Base-by-base conservation (phyloP, 2,797 vertebrate species). In the Platyrinchus mystaceus region DNA sequence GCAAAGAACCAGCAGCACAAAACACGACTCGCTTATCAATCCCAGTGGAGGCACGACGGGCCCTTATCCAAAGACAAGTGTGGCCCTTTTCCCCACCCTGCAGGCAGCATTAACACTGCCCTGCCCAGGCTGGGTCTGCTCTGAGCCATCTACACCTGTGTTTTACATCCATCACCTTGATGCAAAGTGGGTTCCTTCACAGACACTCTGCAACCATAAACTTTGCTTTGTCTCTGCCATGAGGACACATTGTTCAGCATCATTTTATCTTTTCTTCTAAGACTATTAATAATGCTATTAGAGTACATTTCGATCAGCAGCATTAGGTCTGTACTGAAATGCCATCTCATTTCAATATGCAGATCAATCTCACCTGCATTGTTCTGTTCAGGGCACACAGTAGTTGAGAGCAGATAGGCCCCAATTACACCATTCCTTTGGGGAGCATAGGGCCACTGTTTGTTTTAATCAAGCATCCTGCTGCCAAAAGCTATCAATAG, bases 381-480 rank as follows among this genome's bases (percentile, higher is more conserved):
- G 58, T 84, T 80, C 67, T 87, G 56, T 56, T 71, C 46, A 21
- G 62, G 60, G 52, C 59, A 67, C 34, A 21, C 3, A n/a, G 30
- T 27, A 70, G 47, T 44, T 6, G 2, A 50, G 75, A 92, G 41
- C 26, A 79, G 62, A 79, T 30, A 76, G 14, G 28, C 36, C 64
- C 34, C 77, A 77, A 81, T 75, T 44, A 67, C 23, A 14, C 32
- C 55, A 28, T 77, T 92, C 17, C 41, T 66, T 90, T 70, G 63
- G 32, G 46, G 37, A 92, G 12, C 0, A 0, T n/a, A 68, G 87
- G 75, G 71, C 60, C 69, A 26, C 71, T 75, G 64, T 62, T 92
- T 66, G 81, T 55, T 81, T 85, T 62, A 81, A 58, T 66, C 95
- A 93, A 87, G 90, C 88, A 88, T 81, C 87, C 87, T 94, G 82